Percentiles rank a stretch among this genome's conserved stretches.
Conservation (phyloP, 2,797 vertebrate species). For the Oceanodroma leucorhoa region DNA sequence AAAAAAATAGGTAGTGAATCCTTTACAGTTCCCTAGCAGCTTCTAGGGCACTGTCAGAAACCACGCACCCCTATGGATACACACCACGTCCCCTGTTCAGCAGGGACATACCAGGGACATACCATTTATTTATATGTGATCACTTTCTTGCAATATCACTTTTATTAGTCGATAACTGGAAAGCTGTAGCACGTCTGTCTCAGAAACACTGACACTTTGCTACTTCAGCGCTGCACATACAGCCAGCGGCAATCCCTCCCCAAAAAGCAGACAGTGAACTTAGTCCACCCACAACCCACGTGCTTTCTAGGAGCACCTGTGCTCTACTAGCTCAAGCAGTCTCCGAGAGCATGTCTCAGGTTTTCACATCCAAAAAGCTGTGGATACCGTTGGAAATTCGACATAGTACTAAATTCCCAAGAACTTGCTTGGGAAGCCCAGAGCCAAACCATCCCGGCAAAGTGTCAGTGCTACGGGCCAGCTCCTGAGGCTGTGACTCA, state of each 20-base stretch:
- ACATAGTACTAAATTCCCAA: background rate
- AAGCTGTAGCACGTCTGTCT: background rate
- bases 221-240: background rate
- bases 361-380: background rate
- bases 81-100: background rate
- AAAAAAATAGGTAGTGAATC: background rate
- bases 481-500: background rate
- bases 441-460: background rate
- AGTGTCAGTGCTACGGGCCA: background rate
- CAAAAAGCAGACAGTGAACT: background rate
- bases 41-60: background rate
- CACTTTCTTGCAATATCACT: background rate
- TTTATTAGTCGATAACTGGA: background rate
- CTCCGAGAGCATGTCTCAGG: background rate
- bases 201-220: background rate
- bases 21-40: background rate
- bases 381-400: background rate
- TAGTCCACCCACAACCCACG: accelerated
- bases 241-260: background rate
- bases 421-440: background rate
- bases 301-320: background rate
- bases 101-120: too few relatives aligned
- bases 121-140: background rate
- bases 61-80: background rate
- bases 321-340: background rate